phyloP scores from a whole-genome alignment of 2,113 vertebrate species.

The Aepyceros melampus region DNA sequence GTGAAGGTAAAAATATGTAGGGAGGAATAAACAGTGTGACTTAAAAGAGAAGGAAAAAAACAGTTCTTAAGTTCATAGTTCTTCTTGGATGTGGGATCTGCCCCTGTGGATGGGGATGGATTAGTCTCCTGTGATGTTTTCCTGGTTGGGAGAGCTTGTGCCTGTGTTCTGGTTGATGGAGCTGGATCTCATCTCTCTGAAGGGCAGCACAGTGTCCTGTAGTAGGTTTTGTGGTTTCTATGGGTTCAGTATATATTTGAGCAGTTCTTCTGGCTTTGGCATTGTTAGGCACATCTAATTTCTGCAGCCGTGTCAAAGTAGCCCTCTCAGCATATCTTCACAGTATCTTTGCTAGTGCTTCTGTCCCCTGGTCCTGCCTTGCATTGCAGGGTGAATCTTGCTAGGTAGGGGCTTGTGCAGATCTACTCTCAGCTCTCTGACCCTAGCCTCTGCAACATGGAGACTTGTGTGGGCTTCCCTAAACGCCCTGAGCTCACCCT shows the following conservation, averaged over 20 bases:
- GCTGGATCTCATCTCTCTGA: not conserved
- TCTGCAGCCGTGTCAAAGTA: not conserved
- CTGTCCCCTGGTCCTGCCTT: not conserved
- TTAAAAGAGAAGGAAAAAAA: not conserved
- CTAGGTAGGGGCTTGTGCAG: not conserved
- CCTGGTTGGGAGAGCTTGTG: not conserved
- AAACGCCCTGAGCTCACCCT: not conserved
- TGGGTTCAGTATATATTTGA: not conserved
- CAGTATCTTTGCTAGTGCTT: not conserved
- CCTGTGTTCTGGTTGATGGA: not conserved
- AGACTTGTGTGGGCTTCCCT: not conserved
- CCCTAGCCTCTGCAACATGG: not conserved
- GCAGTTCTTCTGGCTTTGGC: not conserved
- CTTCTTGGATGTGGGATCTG: not conserved
- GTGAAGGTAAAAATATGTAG: not conserved
- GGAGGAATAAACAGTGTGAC: not conserved
- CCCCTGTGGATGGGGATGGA: not conserved
- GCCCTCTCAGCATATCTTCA: not conserved
- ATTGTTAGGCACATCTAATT: not conserved
- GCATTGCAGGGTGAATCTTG: not conserved
- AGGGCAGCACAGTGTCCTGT: not conserved
- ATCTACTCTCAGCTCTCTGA: not conserved
- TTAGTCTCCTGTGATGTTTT: not conserved
- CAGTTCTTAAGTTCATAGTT: not conserved
- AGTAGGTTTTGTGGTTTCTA: not conserved